Evolutionary conservation across 1,140 invertebrate species (phyloP).

Genomic region (Panagrolaimus sp.): DNA sequence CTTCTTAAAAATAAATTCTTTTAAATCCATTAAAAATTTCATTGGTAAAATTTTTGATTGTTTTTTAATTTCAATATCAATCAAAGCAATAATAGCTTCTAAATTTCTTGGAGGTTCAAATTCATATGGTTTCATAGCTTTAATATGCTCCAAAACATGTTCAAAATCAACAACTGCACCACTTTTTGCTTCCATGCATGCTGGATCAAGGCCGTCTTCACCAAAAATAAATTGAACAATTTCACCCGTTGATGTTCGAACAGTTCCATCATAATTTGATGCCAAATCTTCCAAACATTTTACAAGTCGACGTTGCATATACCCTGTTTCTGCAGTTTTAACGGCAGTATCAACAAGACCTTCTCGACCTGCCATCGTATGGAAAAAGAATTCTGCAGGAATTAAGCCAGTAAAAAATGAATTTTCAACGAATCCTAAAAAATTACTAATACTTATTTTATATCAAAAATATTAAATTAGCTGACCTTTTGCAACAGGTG

Average conservation of each 20-base stretch:
- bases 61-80: not conserved
- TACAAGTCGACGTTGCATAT: conserved; percentile 90
- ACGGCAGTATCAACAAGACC: conserved; percentile 96
- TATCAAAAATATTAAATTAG: no score
- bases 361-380: conserved; percentile 96
- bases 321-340: conserved; percentile 94
- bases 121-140: conserved; percentile 5
- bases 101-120: not conserved
- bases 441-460: no score
- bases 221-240: conserved; percentile 91
- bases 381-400: conserved; percentile 96
- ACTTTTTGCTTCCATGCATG: conserved; percentile 80
- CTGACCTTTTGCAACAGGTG: conserved; percentile 85
- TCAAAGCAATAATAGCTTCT: not conserved
- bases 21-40: conserved; percentile 14
- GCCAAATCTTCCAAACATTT: conserved; percentile 87
- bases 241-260: conserved; percentile 85
- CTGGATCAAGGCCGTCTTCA: conserved; percentile 89
- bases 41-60: conserved; percentile 14
- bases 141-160: conserved; percentile 61
- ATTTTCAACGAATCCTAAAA: conserved; percentile 79
- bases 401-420: conserved; percentile 94
- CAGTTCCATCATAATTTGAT: conserved; percentile 89
- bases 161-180: conserved; percentile 62
- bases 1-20: conserved; percentile 6